Base-by-base conservation (phyloP, 2,888 invertebrate species). In the Drosophila ustulata region DNA sequence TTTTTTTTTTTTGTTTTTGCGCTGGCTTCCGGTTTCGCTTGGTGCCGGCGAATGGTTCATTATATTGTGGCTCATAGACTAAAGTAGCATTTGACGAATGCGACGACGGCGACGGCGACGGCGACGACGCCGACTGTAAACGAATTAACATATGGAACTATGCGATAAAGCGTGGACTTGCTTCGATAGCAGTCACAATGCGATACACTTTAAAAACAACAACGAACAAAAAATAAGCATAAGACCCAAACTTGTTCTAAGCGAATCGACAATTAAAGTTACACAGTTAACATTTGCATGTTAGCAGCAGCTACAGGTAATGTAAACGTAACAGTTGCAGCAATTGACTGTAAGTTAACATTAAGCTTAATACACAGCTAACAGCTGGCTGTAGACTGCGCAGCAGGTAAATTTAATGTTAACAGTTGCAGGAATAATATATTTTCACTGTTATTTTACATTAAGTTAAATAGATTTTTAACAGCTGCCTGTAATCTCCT, bases 91-190 rank as follows among this genome's bases (percentile, higher is more conserved):
- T 76, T 76, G 76, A 76, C 77, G 76, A 76, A 72, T 71, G 70
- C 71, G 61, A 41, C 62, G 56, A n/a, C 39, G 39, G 2, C 39
- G 39, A 46, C 4, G 34, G n/a, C n/a, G n/a, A 2, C 37, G 49
- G 11, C 50, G 53, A n/a, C 52, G 57, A n/a, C n/a, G 34, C 18
- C 57, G 68, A 62, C 70, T 68, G 78, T 78, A 75, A 75, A 49
- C 70, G 66, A 86, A 82, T 86, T 81, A 79, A 70, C 82, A 83
- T 85, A 78, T 75, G 73, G 75, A 82, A 69, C 78, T 80, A 80
- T 82, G 80, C 86, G 86, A 82, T 82, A 82, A 82, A 83, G 82
- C 75, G 78, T 85, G 86, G 86, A 82, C 86, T 80, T 68, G 76
- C 68, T 51, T 45, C 55, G 72, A 82, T 76, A 74, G 71, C 73